These are phyloP conservation scores for Dastarcus helophoroides DNA, from an alignment of 2,888 invertebrate genomes.

Conservation along the genomic window DNA sequence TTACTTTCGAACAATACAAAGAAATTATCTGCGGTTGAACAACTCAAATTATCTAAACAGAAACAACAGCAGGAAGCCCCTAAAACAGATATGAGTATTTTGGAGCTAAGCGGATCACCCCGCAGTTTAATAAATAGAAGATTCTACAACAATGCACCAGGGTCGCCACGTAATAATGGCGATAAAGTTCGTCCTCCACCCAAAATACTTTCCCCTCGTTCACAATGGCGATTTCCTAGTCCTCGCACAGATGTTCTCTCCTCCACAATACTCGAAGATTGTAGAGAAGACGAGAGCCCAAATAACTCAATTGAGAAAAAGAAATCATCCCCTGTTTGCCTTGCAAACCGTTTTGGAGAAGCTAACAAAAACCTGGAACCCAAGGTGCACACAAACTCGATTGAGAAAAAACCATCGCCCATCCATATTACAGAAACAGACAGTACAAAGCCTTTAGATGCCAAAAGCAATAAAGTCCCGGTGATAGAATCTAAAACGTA, in stretches of 20 bases:
- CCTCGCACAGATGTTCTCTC: slow-evolving; percentile 75
- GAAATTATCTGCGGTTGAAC: slow-evolving; percentile 67
- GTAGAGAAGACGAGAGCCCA: slow-evolving; percentile 65
- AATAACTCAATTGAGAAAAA: slow-evolving; percentile 48
- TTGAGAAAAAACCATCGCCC: slow-evolving; percentile 11
- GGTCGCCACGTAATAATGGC: slow-evolving; percentile 38
- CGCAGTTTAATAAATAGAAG: slow-evolving; percentile 55
- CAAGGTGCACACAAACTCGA: too few relatives aligned
- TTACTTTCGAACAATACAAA: slow-evolving; percentile 43
- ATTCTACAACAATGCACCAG: slow-evolving; percentile 41
- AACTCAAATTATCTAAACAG: slow-evolving; percentile 57
- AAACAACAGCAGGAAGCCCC: slow-evolving; percentile 28
- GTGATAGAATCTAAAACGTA: slow-evolving; percentile 8
- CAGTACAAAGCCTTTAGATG: slow-evolving; percentile 7
- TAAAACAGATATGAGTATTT: slow-evolving; percentile 46
- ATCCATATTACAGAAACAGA: slow-evolving; percentile 5
- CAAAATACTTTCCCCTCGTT: slow-evolving; percentile 58
- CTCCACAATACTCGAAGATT: slow-evolving; percentile 75
- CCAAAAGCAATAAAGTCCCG: slow-evolving; percentile 5
- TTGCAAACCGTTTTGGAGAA: slow-evolving; percentile 12
- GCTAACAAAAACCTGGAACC: slow-evolving; percentile 13
- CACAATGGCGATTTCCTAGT: slow-evolving; percentile 61
- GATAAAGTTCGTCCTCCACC: slow-evolving; percentile 31
- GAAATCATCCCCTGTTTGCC: slow-evolving; percentile 23
- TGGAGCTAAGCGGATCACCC: slow-evolving; percentile 60